Conservation (phyloP, 2,888 invertebrate species). For the Metopia argyrocephala region DNA sequence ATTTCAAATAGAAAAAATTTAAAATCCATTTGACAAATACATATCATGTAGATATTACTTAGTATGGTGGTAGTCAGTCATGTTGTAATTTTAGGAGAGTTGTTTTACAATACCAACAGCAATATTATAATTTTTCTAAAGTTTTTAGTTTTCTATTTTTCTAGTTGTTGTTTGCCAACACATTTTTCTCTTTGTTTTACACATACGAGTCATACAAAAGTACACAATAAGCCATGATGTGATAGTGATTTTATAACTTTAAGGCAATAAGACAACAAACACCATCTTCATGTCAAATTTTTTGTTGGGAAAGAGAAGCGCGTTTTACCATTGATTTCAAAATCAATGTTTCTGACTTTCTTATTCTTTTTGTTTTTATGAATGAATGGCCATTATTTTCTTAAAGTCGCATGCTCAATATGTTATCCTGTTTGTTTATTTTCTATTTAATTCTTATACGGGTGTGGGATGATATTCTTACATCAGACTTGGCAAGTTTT, state of each 20-base stretch:
- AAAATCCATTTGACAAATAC: too few relatives aligned
- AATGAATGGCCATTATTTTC: neutral
- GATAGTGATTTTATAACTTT: neutral
- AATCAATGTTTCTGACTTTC: neutral
- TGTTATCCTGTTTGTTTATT: neutral
- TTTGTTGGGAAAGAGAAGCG: too few relatives aligned
- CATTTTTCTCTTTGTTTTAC: too few relatives aligned
- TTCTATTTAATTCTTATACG: neutral
- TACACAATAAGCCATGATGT: neutral
- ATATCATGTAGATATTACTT: too few relatives aligned
- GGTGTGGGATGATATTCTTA: slow-evolving; percentile 2
- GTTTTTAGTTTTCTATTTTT: neutral
- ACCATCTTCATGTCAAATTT: neutral
- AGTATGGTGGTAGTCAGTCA: too few relatives aligned
- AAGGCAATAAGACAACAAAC: neutral
- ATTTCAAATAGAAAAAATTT: too few relatives aligned
- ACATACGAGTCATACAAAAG: neutral
- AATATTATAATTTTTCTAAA: slow-evolving; percentile 3
- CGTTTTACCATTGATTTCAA: neutral
- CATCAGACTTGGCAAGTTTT: neutral
- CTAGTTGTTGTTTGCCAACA: neutral
- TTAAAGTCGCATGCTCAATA: neutral
- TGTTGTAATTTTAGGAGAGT: neutral
- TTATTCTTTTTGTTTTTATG: neutral
- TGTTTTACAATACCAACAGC: neutral